phyloP scores from a whole-genome alignment of 2,113 vertebrate species.

The Gadus chalcogrammus region DNA sequence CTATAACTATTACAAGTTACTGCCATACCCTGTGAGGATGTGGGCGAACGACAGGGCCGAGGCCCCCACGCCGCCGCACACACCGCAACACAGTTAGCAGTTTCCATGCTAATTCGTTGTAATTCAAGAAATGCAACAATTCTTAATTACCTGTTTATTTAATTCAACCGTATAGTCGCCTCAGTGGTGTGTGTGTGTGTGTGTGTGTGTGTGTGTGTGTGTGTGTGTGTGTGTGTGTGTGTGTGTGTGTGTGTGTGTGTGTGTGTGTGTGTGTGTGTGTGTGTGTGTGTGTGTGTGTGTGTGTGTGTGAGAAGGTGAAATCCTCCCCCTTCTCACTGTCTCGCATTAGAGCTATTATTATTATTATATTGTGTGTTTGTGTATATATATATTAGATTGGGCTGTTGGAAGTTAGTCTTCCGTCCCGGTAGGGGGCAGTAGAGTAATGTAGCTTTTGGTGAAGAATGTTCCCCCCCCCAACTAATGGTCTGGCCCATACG shows the following conservation, averaged over 20 bases:
- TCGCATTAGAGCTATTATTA: too few relatives aligned
- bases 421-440: too few relatives aligned
- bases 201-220: not conserved
- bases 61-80: conserved; percentile 14
- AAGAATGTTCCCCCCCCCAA: too few relatives aligned
- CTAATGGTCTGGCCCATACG: too few relatives aligned
- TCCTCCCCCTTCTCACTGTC: too few relatives aligned
- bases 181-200: not conserved
- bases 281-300: not conserved
- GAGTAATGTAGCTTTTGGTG: too few relatives aligned
- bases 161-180: not conserved
- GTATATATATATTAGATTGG: too few relatives aligned
- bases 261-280: not conserved
- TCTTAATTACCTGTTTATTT: not conserved
- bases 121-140: too few relatives aligned
- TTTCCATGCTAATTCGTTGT: too few relatives aligned
- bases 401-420: too few relatives aligned
- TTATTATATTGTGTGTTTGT: too few relatives aligned
- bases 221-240: not conserved
- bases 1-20: conserved; percentile 58
- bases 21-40: conserved; percentile 31
- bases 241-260: not conserved
- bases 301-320: too few relatives aligned
- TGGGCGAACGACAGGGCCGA: conserved; percentile 26
- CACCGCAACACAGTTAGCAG: not conserved